Conservation (phyloP, 2,113 vertebrate genomes). For the Muntiacus reevesi region DNA sequence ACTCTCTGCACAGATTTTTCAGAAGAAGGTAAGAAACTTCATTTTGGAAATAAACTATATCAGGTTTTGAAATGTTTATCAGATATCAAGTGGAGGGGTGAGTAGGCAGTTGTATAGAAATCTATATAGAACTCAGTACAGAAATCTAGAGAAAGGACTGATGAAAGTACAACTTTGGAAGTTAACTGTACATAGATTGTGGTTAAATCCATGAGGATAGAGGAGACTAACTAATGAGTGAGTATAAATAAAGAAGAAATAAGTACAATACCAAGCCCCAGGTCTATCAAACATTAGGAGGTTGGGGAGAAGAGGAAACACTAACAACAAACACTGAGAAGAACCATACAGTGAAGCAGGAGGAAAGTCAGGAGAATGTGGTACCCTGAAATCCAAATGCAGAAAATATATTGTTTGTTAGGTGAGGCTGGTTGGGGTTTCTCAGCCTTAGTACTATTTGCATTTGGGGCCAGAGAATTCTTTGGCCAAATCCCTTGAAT, state of each 20-base stretch:
- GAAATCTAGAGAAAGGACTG: neutral
- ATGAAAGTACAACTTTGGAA: neutral
- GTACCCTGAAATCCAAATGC: neutral
- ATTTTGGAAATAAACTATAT: neutral
- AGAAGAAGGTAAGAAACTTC: neutral
- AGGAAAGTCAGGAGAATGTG: neutral
- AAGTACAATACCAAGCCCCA: neutral
- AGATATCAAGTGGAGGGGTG: neutral
- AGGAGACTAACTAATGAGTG: neutral
- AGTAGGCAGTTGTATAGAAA: neutral
- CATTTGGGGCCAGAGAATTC: neutral
- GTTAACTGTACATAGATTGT: neutral
- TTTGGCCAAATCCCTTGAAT: neutral
- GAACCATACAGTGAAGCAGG: neutral
- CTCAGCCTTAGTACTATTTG: neutral
- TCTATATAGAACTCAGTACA: neutral
- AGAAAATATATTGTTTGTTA: neutral
- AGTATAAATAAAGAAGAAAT: neutral
- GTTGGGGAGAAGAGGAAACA: neutral
- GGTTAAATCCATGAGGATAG: neutral
- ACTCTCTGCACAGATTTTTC: neutral
- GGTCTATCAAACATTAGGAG: neutral
- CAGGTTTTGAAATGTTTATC: neutral
- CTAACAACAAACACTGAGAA: neutral
- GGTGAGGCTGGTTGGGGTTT: neutral